A percentile compares a stretch with the other conserved stretches of the same genome.
Conservation (phyloP, 2,797 vertebrate genomes). For the Sebastes alutus region DNA sequence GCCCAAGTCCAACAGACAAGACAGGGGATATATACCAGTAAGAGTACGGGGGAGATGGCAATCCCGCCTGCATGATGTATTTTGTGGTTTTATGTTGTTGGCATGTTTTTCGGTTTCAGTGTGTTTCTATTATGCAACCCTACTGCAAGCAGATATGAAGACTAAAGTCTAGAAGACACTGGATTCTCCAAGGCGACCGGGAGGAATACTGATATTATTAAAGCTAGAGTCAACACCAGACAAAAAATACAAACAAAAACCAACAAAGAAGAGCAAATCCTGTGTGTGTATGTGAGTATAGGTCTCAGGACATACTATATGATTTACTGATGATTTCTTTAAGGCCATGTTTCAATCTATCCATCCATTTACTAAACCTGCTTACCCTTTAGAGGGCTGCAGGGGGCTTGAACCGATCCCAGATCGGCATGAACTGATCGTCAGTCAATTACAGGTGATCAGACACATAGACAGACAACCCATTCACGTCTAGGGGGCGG, state of each 20-base stretch:
- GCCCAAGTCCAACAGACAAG: constrained; percentile 59
- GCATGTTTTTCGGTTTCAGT: constrained; percentile 53
- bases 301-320: background rate
- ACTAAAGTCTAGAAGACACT: constrained; percentile 4
- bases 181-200: background rate
- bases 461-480: background rate
- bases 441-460: background rate
- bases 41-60: constrained; percentile 40
- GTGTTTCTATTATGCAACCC: constrained; percentile 54
- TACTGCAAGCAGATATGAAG: background rate
- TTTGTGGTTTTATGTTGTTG: constrained; percentile 50
- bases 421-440: background rate
- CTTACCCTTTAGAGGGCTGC: background rate
- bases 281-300: background rate
- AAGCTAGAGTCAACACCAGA: background rate
- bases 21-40: constrained; percentile 48
- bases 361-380: background rate
- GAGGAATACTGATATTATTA: constrained; percentile 7
- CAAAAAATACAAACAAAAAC: background rate
- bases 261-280: background rate
- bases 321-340: background rate
- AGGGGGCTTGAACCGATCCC: background rate
- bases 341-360: background rate
- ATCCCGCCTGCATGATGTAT: constrained; percentile 60
- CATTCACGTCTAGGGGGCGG: background rate